A percentile compares a stretch with the other conserved stretches of the same genome.
phyloP scores from a whole-genome alignment of 2,113 vertebrate species.

The Bucco capensis region DNA sequence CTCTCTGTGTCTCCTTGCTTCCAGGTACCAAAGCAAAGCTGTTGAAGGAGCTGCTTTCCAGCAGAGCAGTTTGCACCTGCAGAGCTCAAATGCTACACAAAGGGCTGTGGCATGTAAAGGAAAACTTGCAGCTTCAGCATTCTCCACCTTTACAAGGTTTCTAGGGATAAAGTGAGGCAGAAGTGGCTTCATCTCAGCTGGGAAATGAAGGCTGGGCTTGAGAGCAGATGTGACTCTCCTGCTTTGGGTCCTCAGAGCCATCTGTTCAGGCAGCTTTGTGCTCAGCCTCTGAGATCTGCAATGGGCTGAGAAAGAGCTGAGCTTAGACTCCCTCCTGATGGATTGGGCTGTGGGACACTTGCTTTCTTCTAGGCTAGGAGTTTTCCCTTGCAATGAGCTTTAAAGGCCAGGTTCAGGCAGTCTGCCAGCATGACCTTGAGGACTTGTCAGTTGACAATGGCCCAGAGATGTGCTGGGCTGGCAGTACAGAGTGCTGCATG shows the following conservation, averaged over 20 bases:
- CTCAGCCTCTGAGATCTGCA: not conserved
- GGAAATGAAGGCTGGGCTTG: not conserved
- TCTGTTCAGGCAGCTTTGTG: not conserved
- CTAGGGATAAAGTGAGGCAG: not conserved
- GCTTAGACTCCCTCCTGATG: not conserved
- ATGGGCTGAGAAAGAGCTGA: not conserved
- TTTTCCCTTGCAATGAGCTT: not conserved
- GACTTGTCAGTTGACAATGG: not conserved
- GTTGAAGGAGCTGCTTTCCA: not conserved
- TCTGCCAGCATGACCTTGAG: not conserved
- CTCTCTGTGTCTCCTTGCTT: not conserved
- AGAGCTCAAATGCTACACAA: not conserved
- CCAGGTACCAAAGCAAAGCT: not conserved
- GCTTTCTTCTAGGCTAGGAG: not conserved
- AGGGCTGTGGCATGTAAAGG: not conserved
- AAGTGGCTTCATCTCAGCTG: not conserved
- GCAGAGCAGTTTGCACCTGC: not conserved
- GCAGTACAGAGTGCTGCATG: rapidly evolving
- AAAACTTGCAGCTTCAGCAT: not conserved
- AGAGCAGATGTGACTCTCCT: not conserved
- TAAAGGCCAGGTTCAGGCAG: not conserved
- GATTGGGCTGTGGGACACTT: not conserved
- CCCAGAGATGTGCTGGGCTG: not conserved
- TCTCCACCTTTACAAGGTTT: not conserved
- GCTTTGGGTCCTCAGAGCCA: not conserved